Conservation (phyloP, 2,113 vertebrate species). For the Smithornis capensis region DNA sequence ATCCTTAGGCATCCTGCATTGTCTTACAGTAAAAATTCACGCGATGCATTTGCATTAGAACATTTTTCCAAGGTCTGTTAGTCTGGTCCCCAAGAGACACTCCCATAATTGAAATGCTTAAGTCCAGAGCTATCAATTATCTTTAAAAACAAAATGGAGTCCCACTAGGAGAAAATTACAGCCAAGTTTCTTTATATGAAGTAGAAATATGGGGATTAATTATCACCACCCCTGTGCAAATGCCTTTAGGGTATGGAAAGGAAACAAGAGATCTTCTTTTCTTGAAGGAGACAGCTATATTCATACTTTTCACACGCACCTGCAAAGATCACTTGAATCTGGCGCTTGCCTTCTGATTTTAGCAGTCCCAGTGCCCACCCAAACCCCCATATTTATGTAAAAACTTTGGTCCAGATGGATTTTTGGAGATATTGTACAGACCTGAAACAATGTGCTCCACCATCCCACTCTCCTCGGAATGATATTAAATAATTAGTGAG, state of each 20-base stretch:
- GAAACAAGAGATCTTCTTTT: not conserved
- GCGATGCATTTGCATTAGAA: constrained; percentile 56
- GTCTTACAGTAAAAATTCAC: constrained; percentile 41
- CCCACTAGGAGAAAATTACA: constrained; percentile 66
- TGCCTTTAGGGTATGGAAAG: constrained; percentile 46
- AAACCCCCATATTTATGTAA: not conserved
- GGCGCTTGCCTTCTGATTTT: not conserved
- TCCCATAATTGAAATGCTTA: constrained; percentile 66
- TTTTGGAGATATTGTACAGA: not conserved
- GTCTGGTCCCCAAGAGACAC: constrained; percentile 54
- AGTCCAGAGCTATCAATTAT: constrained; percentile 69
- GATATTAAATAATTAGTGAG: not conserved
- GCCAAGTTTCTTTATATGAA: constrained; percentile 43
- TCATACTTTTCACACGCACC: not conserved
- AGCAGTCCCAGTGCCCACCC: not conserved
- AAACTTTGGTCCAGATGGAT: not conserved
- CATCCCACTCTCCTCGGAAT: not conserved
- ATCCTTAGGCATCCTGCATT: not conserved
- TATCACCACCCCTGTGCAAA: constrained; percentile 51
- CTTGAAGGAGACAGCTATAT: constrained; percentile 28
- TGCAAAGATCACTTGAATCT: not conserved
- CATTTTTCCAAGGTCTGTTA: constrained; percentile 60
- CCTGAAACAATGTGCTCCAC: not conserved
- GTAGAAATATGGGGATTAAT: constrained; percentile 58
- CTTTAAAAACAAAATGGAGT: constrained; percentile 71